phyloP scores from a whole-genome alignment of 2,888 invertebrate species.

The Temnothorax ravouxi region DNA sequence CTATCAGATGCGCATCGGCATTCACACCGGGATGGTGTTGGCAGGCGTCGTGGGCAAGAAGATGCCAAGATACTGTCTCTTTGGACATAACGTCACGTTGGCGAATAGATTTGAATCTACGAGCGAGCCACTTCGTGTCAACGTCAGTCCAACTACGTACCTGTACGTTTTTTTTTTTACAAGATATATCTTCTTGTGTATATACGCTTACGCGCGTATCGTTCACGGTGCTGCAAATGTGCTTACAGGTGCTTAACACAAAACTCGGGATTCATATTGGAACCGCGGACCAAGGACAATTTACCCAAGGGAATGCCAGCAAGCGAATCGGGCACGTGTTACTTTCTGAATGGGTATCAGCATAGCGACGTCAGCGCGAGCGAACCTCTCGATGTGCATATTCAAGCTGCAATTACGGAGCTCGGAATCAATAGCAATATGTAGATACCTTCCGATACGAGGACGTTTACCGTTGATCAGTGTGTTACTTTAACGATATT shows the following conservation, averaged over 20 bases:
- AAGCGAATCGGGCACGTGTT: conserved; percentile 93
- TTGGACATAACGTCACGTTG: conserved; percentile 97
- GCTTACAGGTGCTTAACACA: conserved; percentile 91
- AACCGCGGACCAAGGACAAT: conserved; percentile 91
- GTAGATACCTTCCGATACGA: conserved; percentile 76
- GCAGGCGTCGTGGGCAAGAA: conserved; percentile 98
- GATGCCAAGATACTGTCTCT: conserved; percentile 97
- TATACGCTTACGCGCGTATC: not conserved
- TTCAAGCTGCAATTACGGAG: conserved; percentile 90
- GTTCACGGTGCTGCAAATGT: not conserved
- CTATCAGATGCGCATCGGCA: conserved; percentile 96
- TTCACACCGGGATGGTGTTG: conserved; percentile 97
- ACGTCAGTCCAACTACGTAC: conserved; percentile 97
- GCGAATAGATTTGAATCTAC: conserved; percentile 98
- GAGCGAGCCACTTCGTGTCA: conserved; percentile 95
- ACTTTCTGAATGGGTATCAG: conserved; percentile 93
- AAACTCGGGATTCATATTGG: conserved; percentile 92
- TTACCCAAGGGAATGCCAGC: conserved; percentile 95
- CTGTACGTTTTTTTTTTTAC: conserved; percentile 89
- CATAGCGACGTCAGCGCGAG: conserved; percentile 90
- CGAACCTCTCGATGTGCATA: conserved; percentile 90
- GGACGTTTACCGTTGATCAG: conserved; percentile 60
- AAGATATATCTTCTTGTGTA: conserved; percentile 10
- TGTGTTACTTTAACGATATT: conserved; percentile 67
- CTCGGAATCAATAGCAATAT: conserved; percentile 88